Conservation (phyloP, 2,113 vertebrate genomes). For the Hucho hucho region DNA sequence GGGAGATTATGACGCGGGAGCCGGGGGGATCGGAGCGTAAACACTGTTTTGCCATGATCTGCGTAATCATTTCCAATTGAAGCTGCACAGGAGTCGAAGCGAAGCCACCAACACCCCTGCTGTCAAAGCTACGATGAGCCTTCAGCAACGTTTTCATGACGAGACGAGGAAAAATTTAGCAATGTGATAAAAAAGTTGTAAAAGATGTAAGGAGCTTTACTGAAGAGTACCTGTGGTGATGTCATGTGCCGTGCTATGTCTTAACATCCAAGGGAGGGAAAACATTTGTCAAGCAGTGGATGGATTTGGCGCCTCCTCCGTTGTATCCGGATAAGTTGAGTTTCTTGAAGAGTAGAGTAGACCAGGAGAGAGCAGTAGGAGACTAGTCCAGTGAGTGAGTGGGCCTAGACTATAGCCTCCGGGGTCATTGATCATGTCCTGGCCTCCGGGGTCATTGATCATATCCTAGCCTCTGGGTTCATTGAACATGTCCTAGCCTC, state of each 20-base stretch:
- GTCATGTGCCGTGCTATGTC: conserved; percentile 14
- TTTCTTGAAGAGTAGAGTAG: too few relatives aligned
- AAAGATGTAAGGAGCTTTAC: conserved; percentile 31
- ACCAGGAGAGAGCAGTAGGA: too few relatives aligned
- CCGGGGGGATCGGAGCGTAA: conserved; percentile 25
- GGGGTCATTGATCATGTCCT: too few relatives aligned
- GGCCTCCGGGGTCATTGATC: too few relatives aligned
- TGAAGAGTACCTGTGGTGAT: conserved; percentile 33
- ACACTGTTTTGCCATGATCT: conserved; percentile 27
- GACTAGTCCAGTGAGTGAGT: too few relatives aligned
- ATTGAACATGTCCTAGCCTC: too few relatives aligned
- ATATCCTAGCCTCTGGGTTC: too few relatives aligned
- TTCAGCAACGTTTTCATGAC: conserved; percentile 17
- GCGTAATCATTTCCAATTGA: conserved; percentile 54
- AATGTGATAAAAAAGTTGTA: background rate
- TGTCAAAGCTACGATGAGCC: conserved; percentile 35
- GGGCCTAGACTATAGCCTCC: too few relatives aligned
- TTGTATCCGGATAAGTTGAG: background rate
- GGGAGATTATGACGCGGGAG: background rate
- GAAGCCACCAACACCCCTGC: conserved; percentile 28
- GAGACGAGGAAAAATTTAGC: conserved; percentile 31
- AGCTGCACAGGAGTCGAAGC: conserved; percentile 35
- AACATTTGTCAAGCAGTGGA: background rate
- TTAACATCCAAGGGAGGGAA: conserved; percentile 38
- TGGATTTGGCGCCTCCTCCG: conserved; percentile 27